Evolutionary conservation across 1,140 invertebrate species (phyloP).

Genomic region (Drosophila ohnishii): DNA sequence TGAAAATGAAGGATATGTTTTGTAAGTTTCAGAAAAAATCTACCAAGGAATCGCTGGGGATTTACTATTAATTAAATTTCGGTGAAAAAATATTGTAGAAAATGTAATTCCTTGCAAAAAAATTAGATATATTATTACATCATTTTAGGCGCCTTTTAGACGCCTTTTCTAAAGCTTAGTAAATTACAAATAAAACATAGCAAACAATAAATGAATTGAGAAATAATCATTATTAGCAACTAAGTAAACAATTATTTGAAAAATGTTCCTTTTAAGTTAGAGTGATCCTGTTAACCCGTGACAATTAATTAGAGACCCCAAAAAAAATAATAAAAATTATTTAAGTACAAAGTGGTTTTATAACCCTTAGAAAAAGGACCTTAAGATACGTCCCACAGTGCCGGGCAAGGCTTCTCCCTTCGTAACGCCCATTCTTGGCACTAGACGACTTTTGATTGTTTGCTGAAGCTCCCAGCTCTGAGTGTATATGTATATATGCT

Average conservation of each 20-base stretch:
- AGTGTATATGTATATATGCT: conserved; percentile 9
- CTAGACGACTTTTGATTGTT: conserved; percentile 64
- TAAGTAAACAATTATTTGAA: too few relatives aligned
- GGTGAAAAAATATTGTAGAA: neutral
- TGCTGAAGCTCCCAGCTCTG: conserved; percentile 18
- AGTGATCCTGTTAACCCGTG: rapidly evolving
- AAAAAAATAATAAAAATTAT: neutral
- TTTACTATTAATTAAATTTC: neutral
- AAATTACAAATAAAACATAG: too few relatives aligned
- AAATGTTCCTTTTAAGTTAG: too few relatives aligned
- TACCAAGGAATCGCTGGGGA: rapidly evolving
- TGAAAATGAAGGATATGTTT: neutral
- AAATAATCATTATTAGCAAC: too few relatives aligned
- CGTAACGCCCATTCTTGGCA: conserved; percentile 44
- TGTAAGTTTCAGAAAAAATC: neutral
- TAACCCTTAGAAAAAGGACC: neutral
- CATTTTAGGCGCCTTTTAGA: too few relatives aligned
- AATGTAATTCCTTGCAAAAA: neutral
- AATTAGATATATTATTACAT: too few relatives aligned
- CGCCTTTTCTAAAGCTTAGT: too few relatives aligned
- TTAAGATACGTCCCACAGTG: conserved; percentile 7
- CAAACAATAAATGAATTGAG: too few relatives aligned
- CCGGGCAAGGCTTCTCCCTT: conserved; percentile 6
- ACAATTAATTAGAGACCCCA: neutral
- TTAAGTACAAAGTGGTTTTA: neutral